Percentiles rank a stretch among this genome's conserved stretches.
These are phyloP conservation scores for Antheraea pernyi DNA, from an alignment of 1,140 invertebrate genomes.

Conservation along the genomic window DNA sequence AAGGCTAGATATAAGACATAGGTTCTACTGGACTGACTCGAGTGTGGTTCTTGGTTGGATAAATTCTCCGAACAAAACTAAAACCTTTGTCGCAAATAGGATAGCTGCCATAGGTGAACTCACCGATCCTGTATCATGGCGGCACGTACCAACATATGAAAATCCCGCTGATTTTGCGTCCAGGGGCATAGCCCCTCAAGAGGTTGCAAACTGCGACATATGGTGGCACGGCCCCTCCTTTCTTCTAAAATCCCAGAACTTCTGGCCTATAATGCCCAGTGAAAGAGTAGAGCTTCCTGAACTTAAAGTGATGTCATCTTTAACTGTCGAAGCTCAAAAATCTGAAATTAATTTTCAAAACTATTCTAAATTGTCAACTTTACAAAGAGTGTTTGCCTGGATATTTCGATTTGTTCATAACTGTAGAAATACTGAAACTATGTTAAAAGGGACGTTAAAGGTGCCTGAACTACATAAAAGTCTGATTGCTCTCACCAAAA, in stretches of 20 bases:
- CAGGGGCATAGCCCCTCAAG: conserved; percentile 8
- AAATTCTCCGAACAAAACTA: conserved; percentile 3
- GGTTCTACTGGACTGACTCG: conserved; percentile 32
- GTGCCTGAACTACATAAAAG: background rate
- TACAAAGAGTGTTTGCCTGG: conserved; percentile 1
- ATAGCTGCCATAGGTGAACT: conserved; percentile 16
- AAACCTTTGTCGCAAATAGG: conserved; percentile 22
- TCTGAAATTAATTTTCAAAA: background rate
- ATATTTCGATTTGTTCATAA: background rate
- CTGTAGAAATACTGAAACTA: background rate
- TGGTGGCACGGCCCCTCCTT: conserved; percentile 27
- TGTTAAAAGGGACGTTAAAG: background rate
- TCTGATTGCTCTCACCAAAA: background rate
- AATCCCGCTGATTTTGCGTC: conserved; percentile 19
- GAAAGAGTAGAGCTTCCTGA: background rate
- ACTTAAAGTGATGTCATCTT: background rate
- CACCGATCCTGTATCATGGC: conserved; percentile 13
- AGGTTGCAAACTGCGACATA: background rate
- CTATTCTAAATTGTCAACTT: background rate
- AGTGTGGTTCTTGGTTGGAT: conserved; percentile 31
- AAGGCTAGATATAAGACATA: background rate
- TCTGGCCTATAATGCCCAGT: background rate
- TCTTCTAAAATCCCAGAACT: background rate
- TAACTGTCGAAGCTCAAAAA: background rate
- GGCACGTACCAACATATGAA: conserved; percentile 15